Conservation (phyloP, 2,797 vertebrate species). For the Pangasius larnaudii region DNA sequence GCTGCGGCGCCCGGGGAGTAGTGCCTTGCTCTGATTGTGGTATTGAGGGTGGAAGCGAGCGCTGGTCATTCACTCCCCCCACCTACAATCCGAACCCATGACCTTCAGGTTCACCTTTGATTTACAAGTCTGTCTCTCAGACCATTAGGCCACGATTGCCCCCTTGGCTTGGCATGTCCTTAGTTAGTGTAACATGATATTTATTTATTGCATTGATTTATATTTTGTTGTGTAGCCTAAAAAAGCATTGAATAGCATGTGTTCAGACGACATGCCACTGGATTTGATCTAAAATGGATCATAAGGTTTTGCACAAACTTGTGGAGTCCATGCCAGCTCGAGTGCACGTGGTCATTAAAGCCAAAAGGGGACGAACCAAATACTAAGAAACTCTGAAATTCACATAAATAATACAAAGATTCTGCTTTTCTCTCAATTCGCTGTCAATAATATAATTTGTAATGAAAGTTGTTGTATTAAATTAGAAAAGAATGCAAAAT, state of each 20-base stretch:
- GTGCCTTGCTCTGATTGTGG: no score
- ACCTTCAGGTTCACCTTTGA: no score
- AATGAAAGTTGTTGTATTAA: neutral
- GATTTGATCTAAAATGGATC: conserved; percentile 11
- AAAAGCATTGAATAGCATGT: neutral
- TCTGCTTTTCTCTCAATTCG: neutral
- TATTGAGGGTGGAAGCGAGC: no score
- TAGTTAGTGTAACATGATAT: neutral
- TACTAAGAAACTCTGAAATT: neutral
- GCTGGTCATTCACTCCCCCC: no score
- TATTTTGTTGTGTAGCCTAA: neutral
- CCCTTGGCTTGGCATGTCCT: neutral
- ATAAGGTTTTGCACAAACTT: neutral
- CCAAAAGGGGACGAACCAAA: neutral
- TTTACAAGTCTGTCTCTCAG: no score
- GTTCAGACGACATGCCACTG: neutral
- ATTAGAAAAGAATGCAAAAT: neutral
- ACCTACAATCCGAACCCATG: no score
- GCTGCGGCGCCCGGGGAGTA: no score
- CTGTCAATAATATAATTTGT: neutral
- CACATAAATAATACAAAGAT: no score
- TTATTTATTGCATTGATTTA: neutral
- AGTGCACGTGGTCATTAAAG: neutral
- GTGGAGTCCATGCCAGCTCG: neutral
- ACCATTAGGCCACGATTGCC: no score